These are phyloP conservation scores for Astyanax mexicanus DNA, from an alignment of 2,797 vertebrate genomes.

Conservation along the genomic window DNA sequence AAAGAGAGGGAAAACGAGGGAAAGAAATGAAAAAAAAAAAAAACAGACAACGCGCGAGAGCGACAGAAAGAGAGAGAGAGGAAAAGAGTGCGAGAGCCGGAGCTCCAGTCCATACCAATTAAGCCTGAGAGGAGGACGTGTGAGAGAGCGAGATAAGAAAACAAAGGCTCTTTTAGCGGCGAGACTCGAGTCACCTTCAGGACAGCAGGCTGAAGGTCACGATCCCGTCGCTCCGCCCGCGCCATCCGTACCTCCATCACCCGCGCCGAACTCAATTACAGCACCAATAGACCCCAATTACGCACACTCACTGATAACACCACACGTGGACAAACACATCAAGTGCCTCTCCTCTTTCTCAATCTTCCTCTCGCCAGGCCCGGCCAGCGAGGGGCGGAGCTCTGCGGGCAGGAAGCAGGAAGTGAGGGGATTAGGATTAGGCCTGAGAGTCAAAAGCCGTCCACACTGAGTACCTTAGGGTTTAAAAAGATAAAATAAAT, in stretches of 20 bases:
- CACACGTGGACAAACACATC: conserved; percentile 45
- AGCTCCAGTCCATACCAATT: conserved; percentile 28
- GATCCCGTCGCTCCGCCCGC: conserved; percentile 41
- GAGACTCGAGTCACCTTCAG: conserved; percentile 41
- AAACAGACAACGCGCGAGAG: too few relatives aligned
- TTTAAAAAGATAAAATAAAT: too few relatives aligned
- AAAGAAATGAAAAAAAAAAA: conserved; percentile 8
- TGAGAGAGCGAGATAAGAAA: conserved; percentile 42
- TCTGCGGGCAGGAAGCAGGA: conserved; percentile 16
- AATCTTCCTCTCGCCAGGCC: conserved; percentile 36
- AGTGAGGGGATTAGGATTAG: conserved; percentile 39
- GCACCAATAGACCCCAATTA: conserved; percentile 49
- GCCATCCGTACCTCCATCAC: conserved; percentile 41
- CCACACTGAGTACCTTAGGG: neutral
- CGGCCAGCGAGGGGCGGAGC: conserved; percentile 1
- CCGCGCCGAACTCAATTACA: conserved; percentile 72
- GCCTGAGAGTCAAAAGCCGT: conserved; percentile 3
- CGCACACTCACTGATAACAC: conserved; percentile 45
- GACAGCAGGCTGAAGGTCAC: conserved; percentile 49
- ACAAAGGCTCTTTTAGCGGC: conserved; percentile 41
- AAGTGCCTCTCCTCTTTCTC: conserved; percentile 39
- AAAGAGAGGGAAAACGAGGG: neutral
- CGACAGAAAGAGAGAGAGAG: conserved; percentile 44
- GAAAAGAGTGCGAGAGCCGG: conserved; percentile 49
- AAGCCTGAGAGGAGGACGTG: conserved; percentile 24